A percentile compares a stretch with the other conserved stretches of the same genome.
These are phyloP conservation scores for Frankliniella fusca DNA, from an alignment of 2,888 invertebrate species.

Conservation along the genomic window DNA sequence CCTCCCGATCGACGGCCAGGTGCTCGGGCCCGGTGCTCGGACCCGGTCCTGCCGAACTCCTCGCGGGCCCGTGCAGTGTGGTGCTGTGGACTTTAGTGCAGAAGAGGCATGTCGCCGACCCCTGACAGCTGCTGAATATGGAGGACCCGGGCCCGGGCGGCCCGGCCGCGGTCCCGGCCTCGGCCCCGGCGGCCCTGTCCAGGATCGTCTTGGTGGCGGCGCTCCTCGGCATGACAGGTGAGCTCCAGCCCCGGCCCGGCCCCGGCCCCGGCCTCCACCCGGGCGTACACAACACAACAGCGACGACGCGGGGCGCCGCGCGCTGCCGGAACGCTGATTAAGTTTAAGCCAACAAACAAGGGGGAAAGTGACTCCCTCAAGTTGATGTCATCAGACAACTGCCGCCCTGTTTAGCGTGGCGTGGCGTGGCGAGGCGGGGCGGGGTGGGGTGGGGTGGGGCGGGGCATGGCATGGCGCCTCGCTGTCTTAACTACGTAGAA, in stretches of 20 bases:
- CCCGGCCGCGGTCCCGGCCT: neutral
- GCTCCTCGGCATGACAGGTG: neutral
- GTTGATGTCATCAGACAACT: neutral
- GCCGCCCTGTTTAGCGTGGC: neutral
- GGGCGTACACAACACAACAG: neutral
- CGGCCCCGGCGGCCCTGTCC: neutral
- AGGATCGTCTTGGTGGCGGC: too few species aligned
- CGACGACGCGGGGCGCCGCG: neutral
- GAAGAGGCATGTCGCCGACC: too few species aligned
- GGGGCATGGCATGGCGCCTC: too few species aligned
- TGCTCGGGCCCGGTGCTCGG: neutral
- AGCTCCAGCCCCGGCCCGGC: neutral
- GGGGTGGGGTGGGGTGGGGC: too few species aligned
- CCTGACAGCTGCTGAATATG: too few species aligned
- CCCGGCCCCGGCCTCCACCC: too few species aligned
- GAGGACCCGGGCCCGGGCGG: neutral
- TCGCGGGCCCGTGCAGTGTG: neutral
- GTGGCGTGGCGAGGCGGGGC: neutral
- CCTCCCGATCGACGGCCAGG: neutral
- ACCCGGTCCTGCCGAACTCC: neutral
- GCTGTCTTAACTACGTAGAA: too few species aligned
- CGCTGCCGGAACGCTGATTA: neutral
- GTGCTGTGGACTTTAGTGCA: too few species aligned
- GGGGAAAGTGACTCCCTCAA: conserved; percentile 22
- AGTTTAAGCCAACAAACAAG: conserved; percentile 19